Conservation (phyloP, 2,113 vertebrate species). For the Erinaceus europaeus region DNA sequence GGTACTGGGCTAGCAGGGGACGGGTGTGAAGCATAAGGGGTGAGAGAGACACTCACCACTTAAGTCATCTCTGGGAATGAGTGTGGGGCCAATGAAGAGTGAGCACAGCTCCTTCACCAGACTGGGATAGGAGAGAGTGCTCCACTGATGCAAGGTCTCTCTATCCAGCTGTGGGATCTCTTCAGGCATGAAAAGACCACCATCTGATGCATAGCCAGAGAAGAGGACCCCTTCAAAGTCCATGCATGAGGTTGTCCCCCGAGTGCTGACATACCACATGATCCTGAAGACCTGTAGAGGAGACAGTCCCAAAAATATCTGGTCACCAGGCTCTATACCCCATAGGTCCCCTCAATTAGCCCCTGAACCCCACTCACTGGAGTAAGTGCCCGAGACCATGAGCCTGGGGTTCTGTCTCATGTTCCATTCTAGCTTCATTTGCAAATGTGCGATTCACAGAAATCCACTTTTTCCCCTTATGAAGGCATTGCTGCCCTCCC, state of each 20-base stretch:
- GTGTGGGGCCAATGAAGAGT: conserved; percentile 84
- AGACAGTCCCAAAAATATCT: neutral
- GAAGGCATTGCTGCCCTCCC: too few species aligned
- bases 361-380: neutral
- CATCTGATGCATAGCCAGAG: conserved; percentile 89
- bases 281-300: conserved; percentile 40
- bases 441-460: neutral
- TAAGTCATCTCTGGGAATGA: conserved; percentile 83
- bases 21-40: neutral
- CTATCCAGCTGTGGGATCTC: conserved; percentile 80
- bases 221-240: conserved; percentile 89
- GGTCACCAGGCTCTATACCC: neutral
- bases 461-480: too few species aligned
- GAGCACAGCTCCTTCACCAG: conserved; percentile 90
- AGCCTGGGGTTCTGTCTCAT: neutral
- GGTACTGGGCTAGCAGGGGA: too few species aligned
- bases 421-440: neutral
- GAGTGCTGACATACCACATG: conserved; percentile 91
- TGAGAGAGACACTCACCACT: conserved; percentile 79
- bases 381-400: neutral
- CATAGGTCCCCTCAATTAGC: neutral
- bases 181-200: conserved; percentile 93
- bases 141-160: conserved; percentile 85
- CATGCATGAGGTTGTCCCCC: conserved; percentile 78
- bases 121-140: conserved; percentile 81